Percentiles rank a stretch among this genome's conserved stretches.
These are phyloP conservation scores for Drosophila aff. DNA, from an alignment of 1,140 invertebrate genomes.

Conservation along the genomic window DNA sequence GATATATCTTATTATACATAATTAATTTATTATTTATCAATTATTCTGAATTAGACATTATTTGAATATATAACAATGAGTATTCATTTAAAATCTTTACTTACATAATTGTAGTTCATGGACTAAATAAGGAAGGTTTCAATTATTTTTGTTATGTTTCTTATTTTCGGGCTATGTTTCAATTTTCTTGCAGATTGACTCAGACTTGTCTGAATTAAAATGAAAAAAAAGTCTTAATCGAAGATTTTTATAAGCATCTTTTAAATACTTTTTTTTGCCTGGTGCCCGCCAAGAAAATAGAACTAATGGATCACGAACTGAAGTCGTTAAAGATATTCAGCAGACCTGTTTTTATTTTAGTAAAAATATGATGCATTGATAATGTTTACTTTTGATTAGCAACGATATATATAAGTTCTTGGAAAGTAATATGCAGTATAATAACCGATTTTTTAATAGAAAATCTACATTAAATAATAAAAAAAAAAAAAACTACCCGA, in stretches of 20 bases:
- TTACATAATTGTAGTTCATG: too few species aligned
- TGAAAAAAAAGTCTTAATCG: background rate
- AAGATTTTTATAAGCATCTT: background rate
- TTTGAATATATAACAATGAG: too few species aligned
- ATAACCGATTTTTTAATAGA: background rate
- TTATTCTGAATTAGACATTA: too few species aligned
- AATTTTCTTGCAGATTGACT: too few species aligned
- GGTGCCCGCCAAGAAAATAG: background rate
- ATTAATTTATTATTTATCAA: too few species aligned
- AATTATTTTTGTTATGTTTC: too few species aligned
- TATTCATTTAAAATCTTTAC: too few species aligned
- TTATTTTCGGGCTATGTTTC: too few species aligned
- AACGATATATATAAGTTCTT: background rate
- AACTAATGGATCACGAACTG: constrained; percentile 11
- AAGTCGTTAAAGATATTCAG: background rate
- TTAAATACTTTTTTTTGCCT: too few species aligned
- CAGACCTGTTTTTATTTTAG: background rate
- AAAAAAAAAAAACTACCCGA: background rate
- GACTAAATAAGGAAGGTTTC: too few species aligned
- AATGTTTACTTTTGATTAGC: background rate
- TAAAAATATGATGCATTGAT: background rate
- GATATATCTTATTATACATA: too few species aligned
- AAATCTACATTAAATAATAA: background rate
- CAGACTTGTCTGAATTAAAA: background rate
- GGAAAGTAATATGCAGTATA: too few species aligned